Evolutionary conservation across 2,797 vertebrate species (phyloP), one percentile per base, ranked within the genome.

Genomic region (Ficedula albicollis): DNA sequence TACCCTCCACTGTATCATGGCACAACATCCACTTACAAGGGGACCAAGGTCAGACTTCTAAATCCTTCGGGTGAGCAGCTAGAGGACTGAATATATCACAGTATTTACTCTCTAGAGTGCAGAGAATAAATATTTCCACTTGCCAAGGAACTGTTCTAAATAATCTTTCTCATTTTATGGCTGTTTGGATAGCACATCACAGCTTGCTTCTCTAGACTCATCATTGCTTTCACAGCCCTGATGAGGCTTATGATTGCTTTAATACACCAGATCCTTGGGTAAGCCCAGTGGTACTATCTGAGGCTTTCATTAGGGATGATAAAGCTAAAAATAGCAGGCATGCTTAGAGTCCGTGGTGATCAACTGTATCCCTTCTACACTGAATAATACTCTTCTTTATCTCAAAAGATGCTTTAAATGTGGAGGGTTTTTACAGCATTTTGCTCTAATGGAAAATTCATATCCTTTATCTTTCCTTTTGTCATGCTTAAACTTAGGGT

Each of bases 221-320:
- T 94, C 91, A 93, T 49, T 86, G 48, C 63, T 93, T 94, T 88
- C 60, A 84, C 30, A 91, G 76, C 51, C 51, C 78, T 91, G 91
- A 94, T 90, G 85, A 95, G 67, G 68, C 72, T 96, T 79, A 54
- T 84, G 60, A 96, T 87, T 87, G 70, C 84, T 95, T 91, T 88
- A 93, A 95, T 91, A 74, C 67, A 76, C 41, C 74, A 91, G 93
- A 91, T 95, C 58, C 63, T 79, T 82, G 44, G 54, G 63, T 94
- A 95, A 93, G 64, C 84, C 92, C 94, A 89, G 41, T 74, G 84
- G 90, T 93, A 16, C 74, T 60, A 84, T 94, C 63, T 58, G 49
- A 93, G 74, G 49, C 59, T 94, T 95, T 93, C 87, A 91, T 88
- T 79, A 90, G 63, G 80, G 83, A 68, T 84, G 74, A 54, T 90